These are phyloP conservation scores for Drosophila ironensis DNA, from an alignment of 1,140 invertebrate genomes.

Conservation along the genomic window DNA sequence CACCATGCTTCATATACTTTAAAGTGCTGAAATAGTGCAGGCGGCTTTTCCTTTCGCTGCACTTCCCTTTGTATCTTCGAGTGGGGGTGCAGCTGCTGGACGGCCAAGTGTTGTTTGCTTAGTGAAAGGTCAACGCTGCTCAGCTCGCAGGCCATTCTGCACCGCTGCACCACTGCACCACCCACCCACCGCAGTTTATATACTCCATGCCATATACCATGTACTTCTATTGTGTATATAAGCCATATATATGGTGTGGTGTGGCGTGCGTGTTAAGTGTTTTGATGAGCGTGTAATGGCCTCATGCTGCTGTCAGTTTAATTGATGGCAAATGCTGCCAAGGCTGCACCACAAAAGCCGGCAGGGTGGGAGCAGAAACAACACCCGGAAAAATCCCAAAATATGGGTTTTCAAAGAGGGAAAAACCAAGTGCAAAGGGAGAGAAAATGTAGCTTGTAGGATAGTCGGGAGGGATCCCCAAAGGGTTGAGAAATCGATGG, in stretches of 20 bases:
- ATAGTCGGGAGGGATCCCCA: too few relatives aligned
- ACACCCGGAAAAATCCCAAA: too few relatives aligned
- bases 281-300: constrained; percentile 70
- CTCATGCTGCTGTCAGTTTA: constrained; percentile 55
- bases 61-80: not conserved
- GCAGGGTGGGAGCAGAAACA: too few relatives aligned
- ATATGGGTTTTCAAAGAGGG: too few relatives aligned
- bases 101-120: constrained; percentile 1
- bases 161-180: not conserved
- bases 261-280: constrained; percentile 49
- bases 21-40: too few relatives aligned
- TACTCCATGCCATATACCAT: too few relatives aligned
- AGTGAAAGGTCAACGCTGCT: constrained; percentile 17
- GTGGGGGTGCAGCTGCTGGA: constrained; percentile 4
- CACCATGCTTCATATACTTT: too few relatives aligned
- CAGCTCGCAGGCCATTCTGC: not conserved
- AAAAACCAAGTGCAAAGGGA: too few relatives aligned
- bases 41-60: not conserved
- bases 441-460: too few relatives aligned
- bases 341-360: not conserved
- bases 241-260: too few relatives aligned
- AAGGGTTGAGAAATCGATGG: too few relatives aligned
- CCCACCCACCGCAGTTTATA: not conserved
- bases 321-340: constrained; percentile 52
- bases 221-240: too few relatives aligned